Evolutionary conservation across 2,797 vertebrate species (phyloP), one percentile per base, ranked within the genome.

Genomic region (Sparidentex hasta): DNA sequence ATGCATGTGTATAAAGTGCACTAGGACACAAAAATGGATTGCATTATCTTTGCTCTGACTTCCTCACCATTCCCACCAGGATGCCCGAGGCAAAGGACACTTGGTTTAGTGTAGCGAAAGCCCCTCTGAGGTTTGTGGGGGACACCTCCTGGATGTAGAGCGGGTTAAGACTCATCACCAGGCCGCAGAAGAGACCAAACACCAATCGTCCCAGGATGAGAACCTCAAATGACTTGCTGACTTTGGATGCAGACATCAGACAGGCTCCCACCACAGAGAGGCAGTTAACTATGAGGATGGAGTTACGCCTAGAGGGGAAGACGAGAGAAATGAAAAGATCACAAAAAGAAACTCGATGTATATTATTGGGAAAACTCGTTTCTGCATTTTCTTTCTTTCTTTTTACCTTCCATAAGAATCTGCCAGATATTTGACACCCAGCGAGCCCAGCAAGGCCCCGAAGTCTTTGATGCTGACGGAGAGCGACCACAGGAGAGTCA

Each of bases 381-480:
- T 41, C 17, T 68, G 17, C 11, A 6, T 68, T 16, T 11, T 20
- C 44, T 76, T 69, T 13, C 5, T 3, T 33, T 27, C 4, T 18
- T 21, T 50, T 77, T 71, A 95, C 95, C 96, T 94, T 74, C 95
- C 96, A 1, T 91, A 95, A 18, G 90, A 92, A 77, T 96, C 95
- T 13, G 95, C 95, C 58, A 95, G 64, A 27, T 85, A 88, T 90
- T 95, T 95, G 77, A 96, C 95, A 16, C 95, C 95, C 65, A 96
- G 82, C 3, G 93, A 94, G 17, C 95, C 94, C 67, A 96, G 81
- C 64, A 96, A 65, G 14, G 95, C 95, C 58, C 95, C 95, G 4
- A 96, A 96, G 83, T 96, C 95, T 86, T 96, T 96, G 18, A 95
- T 95, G 83, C 95, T 96, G 90, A 96, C 95, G 0, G 95, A 95